Evolutionary conservation across 2,888 invertebrate genomes (phyloP), one percentile per base, ranked within the genome.

Genomic region (Diplazon laetatorius): DNA sequence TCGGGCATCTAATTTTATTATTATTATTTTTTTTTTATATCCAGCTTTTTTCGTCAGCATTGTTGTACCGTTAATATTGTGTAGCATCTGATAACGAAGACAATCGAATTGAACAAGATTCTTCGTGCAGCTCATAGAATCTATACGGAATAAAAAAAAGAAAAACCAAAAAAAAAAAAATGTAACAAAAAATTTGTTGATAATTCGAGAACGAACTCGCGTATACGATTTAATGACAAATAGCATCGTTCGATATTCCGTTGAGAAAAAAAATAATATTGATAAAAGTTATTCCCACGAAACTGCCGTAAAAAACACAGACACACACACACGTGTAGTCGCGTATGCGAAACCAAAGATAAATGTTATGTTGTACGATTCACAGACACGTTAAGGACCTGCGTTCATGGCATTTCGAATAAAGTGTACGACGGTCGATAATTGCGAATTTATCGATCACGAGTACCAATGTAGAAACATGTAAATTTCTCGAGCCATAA

Each of bases 301-400:
- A 57, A 66, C 59, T 39, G 66, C 73, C 66, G 73, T 66, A 66
- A 66, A 69, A 62, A n/a, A n/a, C n/a, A n/a, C n/a, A n/a, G n/a
- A n/a, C n/a, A n/a, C n/a, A n/a, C n/a, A n/a, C n/a, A 62, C 50
- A 69, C 70, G 62, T 68, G 62, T 44, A 71, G 48, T 62, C 68
- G 63, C 60, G 60, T 66, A 71, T 48, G 66, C 66, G 55, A 78
- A 75, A 75, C 78, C 78, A 78, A 78, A 78, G 71, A 71, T 62
- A 78, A 74, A 55, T 66, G 69, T 74, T 73, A 75, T 66, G 69
- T 77, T 66, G 66, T 46, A 78, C 55, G 60, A 48, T 55, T 16
- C 39, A 62, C 37, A 69, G 50, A 60, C 39, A 12, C 22, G 20
- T 35, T 39, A 25, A 39, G 65, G 25, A 52, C 4, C 30, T n/a